Evolutionary conservation across 2,113 vertebrate species (phyloP).

Genomic region (Campylomormyrus tamandua): DNA sequence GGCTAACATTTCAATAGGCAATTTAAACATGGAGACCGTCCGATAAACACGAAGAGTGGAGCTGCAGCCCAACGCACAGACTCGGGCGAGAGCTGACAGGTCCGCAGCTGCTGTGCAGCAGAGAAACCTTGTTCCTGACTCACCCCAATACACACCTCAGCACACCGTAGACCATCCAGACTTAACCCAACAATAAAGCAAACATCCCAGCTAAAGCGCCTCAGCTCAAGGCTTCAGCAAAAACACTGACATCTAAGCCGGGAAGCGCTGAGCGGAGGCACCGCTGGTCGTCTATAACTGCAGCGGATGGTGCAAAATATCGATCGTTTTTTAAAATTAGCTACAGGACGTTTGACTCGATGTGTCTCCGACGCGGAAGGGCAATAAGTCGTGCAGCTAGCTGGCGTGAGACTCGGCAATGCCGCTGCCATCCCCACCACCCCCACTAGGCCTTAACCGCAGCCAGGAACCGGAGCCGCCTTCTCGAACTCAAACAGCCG

Average conservation of each 20-base stretch:
- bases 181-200: background rate
- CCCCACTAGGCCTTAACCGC: background rate
- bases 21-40: background rate
- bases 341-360: background rate
- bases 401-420: background rate
- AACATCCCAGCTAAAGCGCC: background rate
- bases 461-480: background rate
- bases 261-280: background rate
- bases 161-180: background rate
- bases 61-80: background rate
- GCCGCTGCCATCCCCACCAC: background rate
- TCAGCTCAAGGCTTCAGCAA: background rate
- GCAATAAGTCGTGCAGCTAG: background rate
- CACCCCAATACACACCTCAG: background rate
- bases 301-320: background rate
- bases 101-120: background rate
- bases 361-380: background rate
- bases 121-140: background rate
- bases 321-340: background rate
- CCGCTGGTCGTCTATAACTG: background rate
- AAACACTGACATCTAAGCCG: background rate
- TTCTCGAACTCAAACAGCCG: background rate
- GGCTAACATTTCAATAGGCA: background rate
- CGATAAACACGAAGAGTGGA: background rate
- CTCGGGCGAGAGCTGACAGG: background rate